These are phyloP conservation scores for Lissocephala sabroskyi DNA, from an alignment of 2,888 invertebrate species.

Conservation along the genomic window DNA sequence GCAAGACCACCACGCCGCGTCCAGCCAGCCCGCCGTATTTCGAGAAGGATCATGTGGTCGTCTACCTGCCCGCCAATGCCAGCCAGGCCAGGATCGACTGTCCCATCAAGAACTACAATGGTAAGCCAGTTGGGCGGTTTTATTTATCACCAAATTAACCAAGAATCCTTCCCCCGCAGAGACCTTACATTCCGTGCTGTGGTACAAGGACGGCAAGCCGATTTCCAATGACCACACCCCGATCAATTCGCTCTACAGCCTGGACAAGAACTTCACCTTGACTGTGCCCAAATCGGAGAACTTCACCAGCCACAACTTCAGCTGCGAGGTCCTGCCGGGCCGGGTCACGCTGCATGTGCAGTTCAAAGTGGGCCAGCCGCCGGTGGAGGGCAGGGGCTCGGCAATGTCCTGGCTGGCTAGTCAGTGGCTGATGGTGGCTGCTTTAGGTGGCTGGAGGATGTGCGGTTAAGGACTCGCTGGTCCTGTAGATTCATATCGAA, in stretches of 20 bases:
- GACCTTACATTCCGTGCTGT: constrained; percentile 32
- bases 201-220: constrained; percentile 26
- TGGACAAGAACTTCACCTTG: constrained; percentile 30
- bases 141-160: no score
- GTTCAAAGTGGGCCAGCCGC: constrained; percentile 24
- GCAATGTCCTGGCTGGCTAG: no score
- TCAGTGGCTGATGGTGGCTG: no score
- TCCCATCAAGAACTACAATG: constrained; percentile 42
- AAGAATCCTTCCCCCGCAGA: no score
- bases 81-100: constrained; percentile 35
- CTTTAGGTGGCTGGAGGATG: no score
- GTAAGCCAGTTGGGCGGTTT: constrained; percentile 15
- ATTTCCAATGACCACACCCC: constrained; percentile 20
- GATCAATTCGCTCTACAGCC: constrained; percentile 11
- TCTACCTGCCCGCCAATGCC: constrained; percentile 24
- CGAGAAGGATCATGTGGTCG: constrained; percentile 20
- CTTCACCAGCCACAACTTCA: constrained; percentile 24
- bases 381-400: no score
- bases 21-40: constrained; percentile 29
- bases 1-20: constrained; percentile 26
- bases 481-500: no score
- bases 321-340: constrained; percentile 26
- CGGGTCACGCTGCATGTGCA: constrained; percentile 24
- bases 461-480: no score
- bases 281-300: constrained; percentile 29